Conservation (phyloP, 2,113 vertebrate genomes). For the Tetraodon nigroviridis region DNA sequence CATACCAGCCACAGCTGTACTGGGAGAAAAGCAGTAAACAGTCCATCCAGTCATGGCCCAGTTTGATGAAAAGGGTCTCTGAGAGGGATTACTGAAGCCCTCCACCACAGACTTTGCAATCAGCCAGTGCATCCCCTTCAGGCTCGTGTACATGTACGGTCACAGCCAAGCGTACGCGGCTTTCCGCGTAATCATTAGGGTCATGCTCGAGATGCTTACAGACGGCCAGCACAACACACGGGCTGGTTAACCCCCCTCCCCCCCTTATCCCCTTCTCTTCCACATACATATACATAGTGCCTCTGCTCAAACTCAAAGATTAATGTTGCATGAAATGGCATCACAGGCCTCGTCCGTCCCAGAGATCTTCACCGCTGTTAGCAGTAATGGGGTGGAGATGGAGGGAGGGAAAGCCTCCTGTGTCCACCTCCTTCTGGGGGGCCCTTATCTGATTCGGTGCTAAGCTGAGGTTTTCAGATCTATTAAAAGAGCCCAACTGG, state of each 20-base stretch:
- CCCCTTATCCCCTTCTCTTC: not conserved
- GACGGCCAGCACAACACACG: constrained; percentile 42
- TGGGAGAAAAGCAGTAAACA: constrained; percentile 52
- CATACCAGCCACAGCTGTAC: constrained; percentile 30
- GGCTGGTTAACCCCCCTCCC: constrained; percentile 53
- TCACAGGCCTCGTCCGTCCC: constrained; percentile 43
- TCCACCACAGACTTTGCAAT: constrained; percentile 43
- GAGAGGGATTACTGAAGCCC: constrained; percentile 44
- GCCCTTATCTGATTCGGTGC: constrained; percentile 20
- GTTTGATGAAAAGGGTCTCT: constrained; percentile 60
- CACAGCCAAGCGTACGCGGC: constrained; percentile 48
- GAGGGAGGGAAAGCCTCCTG: constrained; percentile 12
- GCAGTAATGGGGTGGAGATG: constrained; percentile 36
- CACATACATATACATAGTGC: constrained; percentile 31
- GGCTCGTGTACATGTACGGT: constrained; percentile 49
- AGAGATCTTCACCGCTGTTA: constrained; percentile 41
- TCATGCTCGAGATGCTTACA: constrained; percentile 58
- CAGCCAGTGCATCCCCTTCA: constrained; percentile 39
- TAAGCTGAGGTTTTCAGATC: constrained; percentile 29
- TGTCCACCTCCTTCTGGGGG: constrained; percentile 18
- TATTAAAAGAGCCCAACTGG: constrained; percentile 27
- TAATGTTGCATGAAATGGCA: constrained; percentile 70
- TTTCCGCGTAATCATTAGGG: constrained; percentile 51
- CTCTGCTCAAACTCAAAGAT: constrained; percentile 35
- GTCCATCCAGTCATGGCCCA: constrained; percentile 46